Base-by-base conservation (phyloP, 2,888 invertebrate species). In the Leptinotarsa tumamoca region DNA sequence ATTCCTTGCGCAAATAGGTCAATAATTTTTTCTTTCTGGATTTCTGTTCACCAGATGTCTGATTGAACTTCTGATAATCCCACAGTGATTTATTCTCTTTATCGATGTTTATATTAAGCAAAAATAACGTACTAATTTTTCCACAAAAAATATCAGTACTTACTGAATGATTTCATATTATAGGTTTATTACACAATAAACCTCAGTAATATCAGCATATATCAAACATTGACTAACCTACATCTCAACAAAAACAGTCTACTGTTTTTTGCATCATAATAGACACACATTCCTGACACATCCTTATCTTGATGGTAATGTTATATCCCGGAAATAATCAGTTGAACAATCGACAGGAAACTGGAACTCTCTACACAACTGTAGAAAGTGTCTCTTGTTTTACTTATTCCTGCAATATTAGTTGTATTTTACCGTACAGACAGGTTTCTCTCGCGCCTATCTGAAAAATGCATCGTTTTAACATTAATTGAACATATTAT, bases 401-500 rank as follows among this genome's bases (percentile, higher is more conserved):
- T 63, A 63, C 33, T 63, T 63, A 63, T 33, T 63, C 43, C n/a
- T 63, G n/a, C 63, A 27, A 63, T 63, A 58, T 58, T 21, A 43
- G 17, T 33, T 18, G 63, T 63, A 27, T 63, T 63, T 63, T 13
- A 33, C 15, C 33, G 33, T 43, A 43, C n/a, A 43, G 4, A n/a
- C 63, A 43, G 43, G 33, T 63, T 63, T 63, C 63, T 63, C 63
- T 63, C 33, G 63, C 63, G 27, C 27, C 27, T 61, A 61, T 61
- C 61, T 18, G 63, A 63, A 63, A 63, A 43, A 63, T 33, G 27
- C 63, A 63, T 63, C 63, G 33, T n/a, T n/a, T 33, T n/a, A 63
- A 33, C 43, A 63, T 63, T 63, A 63, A 63, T 63, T n/a, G 63
- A 63, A 63, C 43, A 70, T 14, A 70, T 58, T 58, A 68, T 68